Conservation (phyloP, 2,888 invertebrate species). For the Seladonia tumulorum region DNA sequence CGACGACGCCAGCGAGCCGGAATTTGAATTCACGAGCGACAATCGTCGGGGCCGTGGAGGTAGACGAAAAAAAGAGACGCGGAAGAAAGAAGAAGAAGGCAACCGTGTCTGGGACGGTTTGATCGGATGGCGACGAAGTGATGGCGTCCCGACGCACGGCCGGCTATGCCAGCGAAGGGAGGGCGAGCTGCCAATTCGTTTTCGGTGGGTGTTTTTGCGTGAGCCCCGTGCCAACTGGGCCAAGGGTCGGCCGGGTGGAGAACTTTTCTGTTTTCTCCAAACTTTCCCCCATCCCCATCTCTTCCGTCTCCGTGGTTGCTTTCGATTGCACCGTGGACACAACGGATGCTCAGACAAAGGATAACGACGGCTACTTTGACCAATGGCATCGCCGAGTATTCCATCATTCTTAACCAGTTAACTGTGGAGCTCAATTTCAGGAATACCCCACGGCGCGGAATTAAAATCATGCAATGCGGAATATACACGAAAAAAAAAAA, state of each 20-base stretch:
- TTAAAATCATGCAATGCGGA: no score
- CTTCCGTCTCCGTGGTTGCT: background rate
- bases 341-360: background rate
- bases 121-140: conserved; percentile 64
- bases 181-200: conserved; percentile 66
- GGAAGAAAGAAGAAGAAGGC: conserved; percentile 6
- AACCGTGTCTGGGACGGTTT: conserved; percentile 49
- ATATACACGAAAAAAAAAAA: no score
- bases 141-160: conserved; percentile 9
- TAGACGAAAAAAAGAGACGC: background rate
- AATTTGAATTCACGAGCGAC: conserved; percentile 10
- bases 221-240: conserved; percentile 66
- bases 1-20: conserved; percentile 1
- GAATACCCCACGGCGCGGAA: no score
- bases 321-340: background rate
- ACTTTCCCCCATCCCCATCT: conserved; percentile 4
- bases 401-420: background rate
- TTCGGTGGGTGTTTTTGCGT: conserved; percentile 60
- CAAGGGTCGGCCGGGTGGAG: conserved; percentile 55
- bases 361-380: background rate
- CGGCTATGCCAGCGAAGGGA: conserved; percentile 57
- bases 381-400: background rate
- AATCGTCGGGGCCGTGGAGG: background rate
- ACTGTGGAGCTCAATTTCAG: no score
- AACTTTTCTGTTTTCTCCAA: conserved; percentile 28